phyloP scores from a whole-genome alignment of 2,797 vertebrate species.

The Manis pentadactyla region DNA sequence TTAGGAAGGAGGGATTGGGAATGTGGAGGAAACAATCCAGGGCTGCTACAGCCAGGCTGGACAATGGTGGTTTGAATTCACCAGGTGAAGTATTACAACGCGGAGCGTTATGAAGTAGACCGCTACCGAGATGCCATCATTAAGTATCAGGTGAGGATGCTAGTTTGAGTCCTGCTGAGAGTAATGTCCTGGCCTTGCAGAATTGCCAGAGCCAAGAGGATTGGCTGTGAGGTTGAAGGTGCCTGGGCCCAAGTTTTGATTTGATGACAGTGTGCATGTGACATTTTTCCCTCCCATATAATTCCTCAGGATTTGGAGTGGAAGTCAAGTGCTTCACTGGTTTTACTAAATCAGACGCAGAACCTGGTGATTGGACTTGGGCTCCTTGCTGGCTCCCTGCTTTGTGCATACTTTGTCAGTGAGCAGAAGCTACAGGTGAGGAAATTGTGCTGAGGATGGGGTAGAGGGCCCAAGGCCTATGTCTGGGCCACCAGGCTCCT shows the following conservation, averaged over 20 bases:
- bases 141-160: slow-evolving; percentile 93
- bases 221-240: not conserved
- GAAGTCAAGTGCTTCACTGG: slow-evolving; percentile 95
- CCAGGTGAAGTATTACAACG: slow-evolving; percentile 99
- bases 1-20: not conserved
- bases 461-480: not conserved
- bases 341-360: slow-evolving; percentile 96
- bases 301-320: slow-evolving; percentile 91
- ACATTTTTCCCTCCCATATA: not conserved
- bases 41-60: not conserved
- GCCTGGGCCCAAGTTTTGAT: not conserved
- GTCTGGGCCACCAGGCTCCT: not conserved
- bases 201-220: not conserved
- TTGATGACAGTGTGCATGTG: not conserved
- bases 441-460: not conserved
- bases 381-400: slow-evolving; percentile 94
- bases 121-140: slow-evolving; percentile 94
- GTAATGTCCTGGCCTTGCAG: not conserved
- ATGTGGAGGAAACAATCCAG: not conserved
- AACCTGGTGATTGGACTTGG: slow-evolving; percentile 94
- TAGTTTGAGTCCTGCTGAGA: not conserved
- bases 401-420: slow-evolving; percentile 96
- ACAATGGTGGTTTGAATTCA: not conserved
- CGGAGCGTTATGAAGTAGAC: slow-evolving; percentile 93
- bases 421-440: slow-evolving; percentile 93